Percentiles rank a stretch among this genome's conserved stretches.
phyloP scores from a whole-genome alignment of 35 echinoderm and acorn worm genomes.

The Patiria miniata region DNA sequence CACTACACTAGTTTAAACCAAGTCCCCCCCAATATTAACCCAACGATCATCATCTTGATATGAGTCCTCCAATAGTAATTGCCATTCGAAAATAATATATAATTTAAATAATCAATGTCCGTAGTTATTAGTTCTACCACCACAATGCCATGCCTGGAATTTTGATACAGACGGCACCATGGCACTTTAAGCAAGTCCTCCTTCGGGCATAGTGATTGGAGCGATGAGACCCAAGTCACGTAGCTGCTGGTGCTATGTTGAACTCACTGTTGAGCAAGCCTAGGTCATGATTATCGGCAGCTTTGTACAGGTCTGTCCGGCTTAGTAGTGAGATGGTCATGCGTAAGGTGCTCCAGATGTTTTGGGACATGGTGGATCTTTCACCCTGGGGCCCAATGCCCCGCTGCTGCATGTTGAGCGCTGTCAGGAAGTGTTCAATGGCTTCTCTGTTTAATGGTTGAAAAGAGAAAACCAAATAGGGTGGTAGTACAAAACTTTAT shows the following conservation, averaged over 20 bases:
- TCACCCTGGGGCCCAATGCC: constrained; percentile 77
- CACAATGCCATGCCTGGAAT: constrained; percentile 22
- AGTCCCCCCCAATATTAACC: too few relatives aligned
- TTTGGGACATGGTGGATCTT: constrained; percentile 79
- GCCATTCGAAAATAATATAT: too few relatives aligned
- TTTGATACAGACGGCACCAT: constrained; percentile 26
- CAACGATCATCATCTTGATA: too few relatives aligned
- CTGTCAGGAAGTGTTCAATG: constrained; percentile 88
- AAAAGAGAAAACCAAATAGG: too few relatives aligned
- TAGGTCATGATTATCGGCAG: constrained; percentile 72
- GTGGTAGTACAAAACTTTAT: too few relatives aligned
- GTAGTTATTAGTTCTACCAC: background rate
- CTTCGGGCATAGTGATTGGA: background rate
- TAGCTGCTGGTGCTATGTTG: constrained; percentile 26
- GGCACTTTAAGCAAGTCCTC: constrained; percentile 13
- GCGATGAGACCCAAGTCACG: constrained; percentile 44
- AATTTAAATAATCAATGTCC: too few relatives aligned
- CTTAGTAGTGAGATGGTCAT: constrained; percentile 93
- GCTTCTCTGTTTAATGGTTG: constrained; percentile 70
- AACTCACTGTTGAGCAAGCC: constrained; percentile 69
- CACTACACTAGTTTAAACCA: too few relatives aligned
- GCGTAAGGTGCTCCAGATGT: constrained; percentile 94
- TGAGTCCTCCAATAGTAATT: too few relatives aligned
- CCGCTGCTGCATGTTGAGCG: constrained; percentile 81
- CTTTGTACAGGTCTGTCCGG: constrained; percentile 68